Conservation (phyloP, 2,797 vertebrate species). For the Eulemur rubriventer region DNA sequence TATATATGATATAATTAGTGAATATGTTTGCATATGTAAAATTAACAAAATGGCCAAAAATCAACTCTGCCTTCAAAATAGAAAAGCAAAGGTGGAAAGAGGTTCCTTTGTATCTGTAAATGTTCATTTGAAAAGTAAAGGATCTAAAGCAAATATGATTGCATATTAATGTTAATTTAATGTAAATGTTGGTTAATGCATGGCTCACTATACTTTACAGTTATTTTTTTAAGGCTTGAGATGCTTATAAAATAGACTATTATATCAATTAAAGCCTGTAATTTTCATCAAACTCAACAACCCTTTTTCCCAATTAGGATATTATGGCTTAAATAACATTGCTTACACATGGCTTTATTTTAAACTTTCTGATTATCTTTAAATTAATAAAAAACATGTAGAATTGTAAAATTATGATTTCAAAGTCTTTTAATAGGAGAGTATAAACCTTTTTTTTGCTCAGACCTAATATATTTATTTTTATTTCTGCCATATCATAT, state of each 20-base stretch:
- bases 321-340: background rate
- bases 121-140: background rate
- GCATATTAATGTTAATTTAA: background rate
- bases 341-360: background rate
- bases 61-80: background rate
- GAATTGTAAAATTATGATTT: background rate
- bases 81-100: background rate
- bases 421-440: background rate
- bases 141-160: background rate
- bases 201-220: background rate
- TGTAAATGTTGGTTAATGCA: background rate
- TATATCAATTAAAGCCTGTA: background rate
- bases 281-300: background rate
- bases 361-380: slow-evolving; percentile 19
- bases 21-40: background rate
- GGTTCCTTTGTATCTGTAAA: background rate
- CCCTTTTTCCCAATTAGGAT: background rate
- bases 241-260: background rate
- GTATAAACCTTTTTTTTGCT: background rate
- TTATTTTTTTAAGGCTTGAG: background rate
- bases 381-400: background rate
- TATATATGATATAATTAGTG: background rate
- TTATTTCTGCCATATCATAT: background rate
- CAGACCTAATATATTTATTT: background rate
- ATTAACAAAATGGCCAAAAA: background rate